These are phyloP conservation scores for Argentina silus DNA, from an alignment of 2,797 vertebrate genomes.

Conservation along the genomic window DNA sequence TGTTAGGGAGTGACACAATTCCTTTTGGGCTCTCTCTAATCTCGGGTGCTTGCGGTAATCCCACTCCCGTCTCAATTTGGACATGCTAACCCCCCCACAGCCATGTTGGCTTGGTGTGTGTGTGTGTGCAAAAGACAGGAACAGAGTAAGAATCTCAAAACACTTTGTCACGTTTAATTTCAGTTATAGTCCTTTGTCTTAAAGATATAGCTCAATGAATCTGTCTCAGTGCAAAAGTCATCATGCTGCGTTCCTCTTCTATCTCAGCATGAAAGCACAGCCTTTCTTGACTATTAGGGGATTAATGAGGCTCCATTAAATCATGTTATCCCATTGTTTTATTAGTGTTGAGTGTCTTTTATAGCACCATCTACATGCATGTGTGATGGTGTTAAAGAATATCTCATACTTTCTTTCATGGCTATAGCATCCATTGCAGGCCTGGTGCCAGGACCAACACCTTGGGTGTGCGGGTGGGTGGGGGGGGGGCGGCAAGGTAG, in stretches of 20 bases:
- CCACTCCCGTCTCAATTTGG: conserved; percentile 35
- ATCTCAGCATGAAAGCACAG: not conserved
- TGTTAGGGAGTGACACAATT: conserved; percentile 55
- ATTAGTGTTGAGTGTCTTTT: conserved; percentile 29
- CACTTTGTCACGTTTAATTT: not conserved
- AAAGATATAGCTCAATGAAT: not conserved
- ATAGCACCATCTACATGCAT: conserved; percentile 31
- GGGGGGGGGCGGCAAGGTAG: too few species aligned
- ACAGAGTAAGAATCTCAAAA: too few species aligned
- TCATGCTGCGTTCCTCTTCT: not conserved
- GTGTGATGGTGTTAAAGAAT: conserved; percentile 28
- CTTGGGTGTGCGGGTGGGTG: not conserved
- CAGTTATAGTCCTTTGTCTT: not conserved
- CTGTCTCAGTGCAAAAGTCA: not conserved
- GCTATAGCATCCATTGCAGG: conserved; percentile 21
- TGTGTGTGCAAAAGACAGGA: not conserved
- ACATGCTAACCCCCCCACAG: conserved; percentile 43
- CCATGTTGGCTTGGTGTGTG: not conserved
- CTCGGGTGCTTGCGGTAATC: conserved; percentile 57
- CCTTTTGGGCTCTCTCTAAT: conserved; percentile 52
- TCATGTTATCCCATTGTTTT: conserved; percentile 42
- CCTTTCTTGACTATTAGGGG: conserved; percentile 8
- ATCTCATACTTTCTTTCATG: conserved; percentile 19
- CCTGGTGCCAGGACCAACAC: too few species aligned
- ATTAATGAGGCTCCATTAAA: conserved; percentile 35